Conservation (phyloP, 2,113 vertebrate species). For the Merops nubicus region DNA sequence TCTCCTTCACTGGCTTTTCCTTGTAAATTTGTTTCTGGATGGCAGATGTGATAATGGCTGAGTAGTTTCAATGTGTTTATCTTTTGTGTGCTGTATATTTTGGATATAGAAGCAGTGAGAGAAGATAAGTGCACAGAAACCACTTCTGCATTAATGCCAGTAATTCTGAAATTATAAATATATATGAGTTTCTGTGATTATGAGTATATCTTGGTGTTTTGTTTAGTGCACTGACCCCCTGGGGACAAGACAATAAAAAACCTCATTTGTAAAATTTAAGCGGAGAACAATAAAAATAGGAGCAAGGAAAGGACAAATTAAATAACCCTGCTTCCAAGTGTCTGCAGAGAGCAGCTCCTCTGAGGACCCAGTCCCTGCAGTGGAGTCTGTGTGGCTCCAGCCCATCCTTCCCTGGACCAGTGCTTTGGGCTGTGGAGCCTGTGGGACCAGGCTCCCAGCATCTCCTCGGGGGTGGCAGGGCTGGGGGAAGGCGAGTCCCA, state of each 20-base stretch:
- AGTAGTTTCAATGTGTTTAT: slow-evolving; percentile 31
- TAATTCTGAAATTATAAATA: slow-evolving; percentile 58
- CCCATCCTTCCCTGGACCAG: background rate
- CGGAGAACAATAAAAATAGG: slow-evolving; percentile 11
- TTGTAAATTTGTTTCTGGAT: slow-evolving; percentile 41
- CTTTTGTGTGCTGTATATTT: slow-evolving; percentile 1
- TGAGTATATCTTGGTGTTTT: slow-evolving; percentile 27
- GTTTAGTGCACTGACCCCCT: slow-evolving; percentile 1
- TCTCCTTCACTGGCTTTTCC: slow-evolving; percentile 23
- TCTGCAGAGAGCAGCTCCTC: background rate
- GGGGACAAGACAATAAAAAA: background rate
- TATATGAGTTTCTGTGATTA: slow-evolving; percentile 37
- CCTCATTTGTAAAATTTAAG: slow-evolving; percentile 52
- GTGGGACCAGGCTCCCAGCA: background rate
- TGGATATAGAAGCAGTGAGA: background rate
- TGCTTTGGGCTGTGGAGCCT: background rate
- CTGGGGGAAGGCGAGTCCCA: background rate
- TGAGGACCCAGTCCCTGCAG: background rate
- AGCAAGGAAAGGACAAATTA: background rate
- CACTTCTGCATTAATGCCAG: slow-evolving; percentile 49
- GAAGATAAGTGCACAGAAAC: background rate
- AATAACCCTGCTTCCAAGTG: background rate
- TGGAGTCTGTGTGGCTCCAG: background rate
- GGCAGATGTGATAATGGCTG: slow-evolving; percentile 33
- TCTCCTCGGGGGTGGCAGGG: background rate